Evolutionary conservation across 1,140 invertebrate genomes (phyloP).

Genomic region (Heterodera carotae): DNA sequence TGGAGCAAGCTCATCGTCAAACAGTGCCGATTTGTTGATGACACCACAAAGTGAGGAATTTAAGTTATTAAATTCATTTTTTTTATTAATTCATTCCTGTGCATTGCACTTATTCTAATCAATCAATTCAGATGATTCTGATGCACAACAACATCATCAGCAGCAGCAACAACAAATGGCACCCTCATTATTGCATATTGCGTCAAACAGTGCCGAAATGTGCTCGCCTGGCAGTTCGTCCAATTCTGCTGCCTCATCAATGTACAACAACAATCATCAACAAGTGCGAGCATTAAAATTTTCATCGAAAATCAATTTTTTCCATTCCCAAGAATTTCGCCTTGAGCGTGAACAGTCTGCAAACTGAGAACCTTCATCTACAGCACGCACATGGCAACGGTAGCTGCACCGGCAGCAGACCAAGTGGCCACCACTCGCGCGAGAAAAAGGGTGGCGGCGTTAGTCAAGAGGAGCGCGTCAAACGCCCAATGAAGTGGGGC

Average conservation of each 20-base stretch:
- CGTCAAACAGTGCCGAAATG: background rate
- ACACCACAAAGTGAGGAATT: background rate
- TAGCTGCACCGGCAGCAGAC: background rate
- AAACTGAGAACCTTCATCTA: background rate
- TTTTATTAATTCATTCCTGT: too few species aligned
- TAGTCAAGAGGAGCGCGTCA: constrained; percentile 76
- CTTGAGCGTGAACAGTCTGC: background rate
- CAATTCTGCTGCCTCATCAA: background rate
- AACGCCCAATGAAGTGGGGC: constrained; percentile 84
- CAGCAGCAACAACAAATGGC: background rate
- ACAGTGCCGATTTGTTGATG: background rate
- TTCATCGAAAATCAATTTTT: too few species aligned
- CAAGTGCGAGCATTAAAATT: background rate
- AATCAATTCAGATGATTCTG: too few species aligned
- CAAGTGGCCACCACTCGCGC: background rate
- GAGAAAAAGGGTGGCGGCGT: constrained; percentile 9
- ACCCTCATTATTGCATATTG: background rate
- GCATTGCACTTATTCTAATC: too few species aligned
- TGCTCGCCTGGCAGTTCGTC: constrained; percentile 11
- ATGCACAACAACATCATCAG: background rate
- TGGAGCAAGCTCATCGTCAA: background rate
- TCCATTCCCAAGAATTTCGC: background rate
- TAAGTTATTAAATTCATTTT: background rate
- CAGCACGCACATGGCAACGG: background rate
- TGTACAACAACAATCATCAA: background rate